Evolutionary conservation across 2,888 invertebrate species (phyloP), one percentile per base, ranked within the genome.

Genomic region (Lordiphosa andalusiaca): DNA sequence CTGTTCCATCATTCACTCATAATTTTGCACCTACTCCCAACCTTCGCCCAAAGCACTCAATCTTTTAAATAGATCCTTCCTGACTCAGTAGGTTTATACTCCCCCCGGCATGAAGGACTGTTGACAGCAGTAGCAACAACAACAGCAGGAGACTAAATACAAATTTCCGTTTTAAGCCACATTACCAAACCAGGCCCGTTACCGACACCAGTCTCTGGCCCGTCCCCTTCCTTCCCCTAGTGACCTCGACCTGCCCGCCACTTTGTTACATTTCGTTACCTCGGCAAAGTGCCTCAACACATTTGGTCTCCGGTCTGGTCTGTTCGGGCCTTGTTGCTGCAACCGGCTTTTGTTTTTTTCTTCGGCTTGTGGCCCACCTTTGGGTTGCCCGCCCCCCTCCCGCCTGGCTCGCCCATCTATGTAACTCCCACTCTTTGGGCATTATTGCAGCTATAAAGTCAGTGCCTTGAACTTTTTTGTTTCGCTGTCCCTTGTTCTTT

Each of bases 401-500:
- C 53, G 16, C 6, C 41, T 30, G 9, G 19, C 19, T 19, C 4
- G 19, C 19, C 19, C 19, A 19, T 19, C 19, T 30, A 9, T 30
- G 30, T 30, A 30, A 30, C 59, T 13, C 33, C 38, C 16, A 10
- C 39, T 12, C 25, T 23, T 30, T 49, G 47, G 70, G 55, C 76
- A 80, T 78, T 80, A 80, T 80, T 84, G 78, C 78, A 84, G 84
- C 85, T 84, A 84, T 80, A 80, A 78, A 78, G 77, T 81, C 84
- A 81, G 84, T 84, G 82, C 84, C 84, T 78, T 77, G 77, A 81
- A 78, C 84, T 84, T 78, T 69, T 81, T 71, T 67, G 62, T 60
- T 60, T 53, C 47, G 56, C 19, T 49, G 55, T 56, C 62, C 56
- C 60, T 61, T 76, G 77, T 71, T 68, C 68, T n/a, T 63, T 53